phyloP scores from a whole-genome alignment of 2,888 invertebrate species.

The Synergus umbraculus region DNA sequence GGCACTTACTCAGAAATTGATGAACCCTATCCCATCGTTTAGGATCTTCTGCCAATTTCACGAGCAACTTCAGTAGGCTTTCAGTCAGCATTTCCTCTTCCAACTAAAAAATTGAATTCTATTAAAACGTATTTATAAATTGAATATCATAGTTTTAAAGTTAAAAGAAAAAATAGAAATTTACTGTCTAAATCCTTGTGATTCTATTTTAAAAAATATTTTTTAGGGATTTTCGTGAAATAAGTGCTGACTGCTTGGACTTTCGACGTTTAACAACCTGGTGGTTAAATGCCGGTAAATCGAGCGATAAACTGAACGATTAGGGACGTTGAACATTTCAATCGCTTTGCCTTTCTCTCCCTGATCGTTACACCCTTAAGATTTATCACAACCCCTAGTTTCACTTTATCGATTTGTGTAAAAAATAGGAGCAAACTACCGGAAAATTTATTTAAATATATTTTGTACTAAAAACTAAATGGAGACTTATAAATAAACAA shows the following conservation, averaged over 20 bases:
- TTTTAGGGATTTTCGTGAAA: not conserved
- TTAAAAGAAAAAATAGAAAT: too few species aligned
- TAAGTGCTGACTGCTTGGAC: not conserved
- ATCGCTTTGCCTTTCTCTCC: constrained; percentile 3
- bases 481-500: too few species aligned
- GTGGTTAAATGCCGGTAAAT: constrained; percentile 12
- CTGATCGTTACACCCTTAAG: constrained; percentile 1
- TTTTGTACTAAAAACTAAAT: too few species aligned
- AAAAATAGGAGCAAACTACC: not conserved
- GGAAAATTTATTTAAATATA: too few species aligned
- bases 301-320: constrained; percentile 6
- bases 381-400: constrained; percentile 15
- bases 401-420: not conserved
- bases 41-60: constrained; percentile 69
- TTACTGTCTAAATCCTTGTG: too few species aligned
- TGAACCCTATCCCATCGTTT: constrained; percentile 66
- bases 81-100: constrained; percentile 64
- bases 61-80: constrained; percentile 67
- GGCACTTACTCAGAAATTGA: constrained; percentile 70
- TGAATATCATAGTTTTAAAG: too few species aligned
- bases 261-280: not conserved
- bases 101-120: constrained; percentile 38
- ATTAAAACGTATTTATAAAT: too few species aligned
- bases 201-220: not conserved
- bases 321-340: constrained; percentile 14